Conservation (phyloP, 2,797 vertebrate species). For the Apogon talboti region DNA sequence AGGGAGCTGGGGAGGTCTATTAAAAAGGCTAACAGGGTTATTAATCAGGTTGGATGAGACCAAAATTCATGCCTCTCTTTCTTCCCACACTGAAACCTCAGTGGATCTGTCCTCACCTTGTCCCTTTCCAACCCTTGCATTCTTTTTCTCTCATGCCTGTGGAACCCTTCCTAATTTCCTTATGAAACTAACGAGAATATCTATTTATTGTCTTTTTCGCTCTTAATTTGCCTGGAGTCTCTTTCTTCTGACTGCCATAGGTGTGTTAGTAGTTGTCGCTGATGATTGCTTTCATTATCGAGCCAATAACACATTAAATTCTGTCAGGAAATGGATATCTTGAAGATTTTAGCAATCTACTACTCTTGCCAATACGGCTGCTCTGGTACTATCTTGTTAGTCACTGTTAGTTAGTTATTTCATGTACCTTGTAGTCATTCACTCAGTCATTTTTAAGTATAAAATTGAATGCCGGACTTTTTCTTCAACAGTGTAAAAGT, state of each 20-base stretch:
- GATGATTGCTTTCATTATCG: background rate
- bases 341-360: no score
- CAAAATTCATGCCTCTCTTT: slow-evolving; percentile 33
- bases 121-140: slow-evolving; percentile 30
- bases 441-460: no score
- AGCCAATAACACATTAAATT: background rate
- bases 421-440: no score
- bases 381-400: no score
- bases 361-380: no score
- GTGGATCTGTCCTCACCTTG: slow-evolving; percentile 39
- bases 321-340: no score
- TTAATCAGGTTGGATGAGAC: slow-evolving; percentile 46
- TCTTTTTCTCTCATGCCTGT: slow-evolving; percentile 9
- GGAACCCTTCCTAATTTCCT: background rate
- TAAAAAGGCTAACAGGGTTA: slow-evolving; percentile 44
- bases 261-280: background rate
- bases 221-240: background rate
- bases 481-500: no score
- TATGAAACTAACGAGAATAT: background rate
- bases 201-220: background rate
- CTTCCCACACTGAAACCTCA: slow-evolving; percentile 30
- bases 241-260: background rate
- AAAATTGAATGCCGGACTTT: no score
- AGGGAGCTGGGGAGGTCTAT: slow-evolving; percentile 32
- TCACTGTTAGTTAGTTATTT: no score